Percentiles rank a stretch among this genome's conserved stretches.
phyloP scores from a whole-genome alignment of 1,140 invertebrate species.

The Cecropterus lyciades region DNA sequence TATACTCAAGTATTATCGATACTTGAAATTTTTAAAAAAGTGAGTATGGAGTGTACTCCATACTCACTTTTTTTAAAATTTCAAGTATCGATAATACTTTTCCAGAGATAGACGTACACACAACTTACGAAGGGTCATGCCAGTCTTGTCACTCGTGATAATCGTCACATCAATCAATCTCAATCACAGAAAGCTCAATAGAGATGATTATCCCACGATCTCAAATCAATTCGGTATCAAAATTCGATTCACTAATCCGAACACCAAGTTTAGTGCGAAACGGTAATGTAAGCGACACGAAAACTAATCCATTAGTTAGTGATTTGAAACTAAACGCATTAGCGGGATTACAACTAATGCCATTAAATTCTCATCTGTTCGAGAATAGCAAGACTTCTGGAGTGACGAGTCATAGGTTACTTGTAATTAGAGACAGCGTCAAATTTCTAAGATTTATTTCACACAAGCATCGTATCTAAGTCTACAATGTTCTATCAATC shows the following conservation, averaged over 20 bases:
- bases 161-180: background rate
- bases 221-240: constrained; percentile 1
- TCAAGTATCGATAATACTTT: no score
- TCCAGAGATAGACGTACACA: no score
- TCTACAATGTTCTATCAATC: no score
- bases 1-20: no score
- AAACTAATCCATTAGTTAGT: constrained; percentile 58
- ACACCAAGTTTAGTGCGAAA: background rate
- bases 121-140: no score
- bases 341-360: constrained; percentile 66
- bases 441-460: background rate
- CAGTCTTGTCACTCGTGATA: no score
- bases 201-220: background rate
- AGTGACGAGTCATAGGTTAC: constrained; percentile 22
- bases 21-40: no score
- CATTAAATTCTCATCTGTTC: constrained; percentile 65
- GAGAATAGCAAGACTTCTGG: constrained; percentile 20
- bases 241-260: background rate
- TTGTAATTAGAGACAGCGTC: constrained; percentile 2
- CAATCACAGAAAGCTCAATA: background rate
- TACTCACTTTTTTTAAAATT: no score
- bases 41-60: no score
- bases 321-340: constrained; percentile 60
- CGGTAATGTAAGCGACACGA: constrained; percentile 30
- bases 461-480: no score